Evolutionary conservation across 2,113 vertebrate genomes (phyloP).

Genomic region (Sus scrofa): T2T-Sscrofa CM000823.6:38406001-38406500

Average conservation of each 20-base stretch:
- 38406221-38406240: slow-evolving; percentile 44
- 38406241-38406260: slow-evolving; percentile 35
- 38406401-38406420: slow-evolving; percentile 1
- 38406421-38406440: slow-evolving; percentile 11
- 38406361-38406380: slow-evolving; percentile 20
- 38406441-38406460: slow-evolving; percentile 32
- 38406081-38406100: slow-evolving; percentile 73
- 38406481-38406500: background rate
- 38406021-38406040: slow-evolving; percentile 26
- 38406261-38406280: slow-evolving; percentile 72
- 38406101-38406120: slow-evolving; percentile 56
- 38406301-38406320: background rate
- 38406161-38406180: slow-evolving; percentile 25
- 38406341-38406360: slow-evolving; percentile 43
- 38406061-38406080: slow-evolving; percentile 67
- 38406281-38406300: slow-evolving; percentile 54
- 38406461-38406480: background rate
- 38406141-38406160: slow-evolving; percentile 66
- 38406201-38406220: background rate
- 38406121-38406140: slow-evolving; percentile 40
- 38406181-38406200: background rate
- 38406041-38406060: slow-evolving; percentile 59
- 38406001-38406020: slow-evolving; percentile 36
- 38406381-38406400: slow-evolving; percentile 50
- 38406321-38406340: slow-evolving; percentile 34